phyloP scores from a whole-genome alignment of 30 jellyfish, hydroid and myxozoan species.

The Phacellophora camtschatica region DNA sequence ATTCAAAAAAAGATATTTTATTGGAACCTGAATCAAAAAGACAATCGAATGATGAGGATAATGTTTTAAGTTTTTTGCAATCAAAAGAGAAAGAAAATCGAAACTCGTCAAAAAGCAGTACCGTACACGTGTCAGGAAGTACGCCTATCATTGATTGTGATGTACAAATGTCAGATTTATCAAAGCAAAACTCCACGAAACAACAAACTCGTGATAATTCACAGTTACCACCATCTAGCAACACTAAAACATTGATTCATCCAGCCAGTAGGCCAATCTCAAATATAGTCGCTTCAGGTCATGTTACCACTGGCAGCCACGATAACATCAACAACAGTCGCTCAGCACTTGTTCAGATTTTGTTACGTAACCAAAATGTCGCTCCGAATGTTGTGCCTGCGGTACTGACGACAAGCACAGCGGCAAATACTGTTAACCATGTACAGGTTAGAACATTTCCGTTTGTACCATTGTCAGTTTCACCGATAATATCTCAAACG shows the following conservation, averaged over 20 bases:
- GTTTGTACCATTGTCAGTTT: neutral
- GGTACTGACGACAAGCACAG: neutral
- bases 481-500: conserved; percentile 40
- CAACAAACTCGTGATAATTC: neutral
- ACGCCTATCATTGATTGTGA: no score
- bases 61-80: neutral
- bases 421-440: neutral
- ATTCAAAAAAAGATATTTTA: neutral
- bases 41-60: conserved; percentile 9
- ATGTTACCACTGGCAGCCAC: no score
- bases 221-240: no score
- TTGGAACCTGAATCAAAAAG: conserved; percentile 31
- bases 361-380: conserved; percentile 12
- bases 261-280: no score
- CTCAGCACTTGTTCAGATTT: neutral
- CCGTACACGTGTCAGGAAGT: neutral
- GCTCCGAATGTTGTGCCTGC: neutral
- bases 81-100: neutral
- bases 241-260: no score
- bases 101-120: neutral
- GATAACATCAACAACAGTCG: neutral
- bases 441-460: neutral
- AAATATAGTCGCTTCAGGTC: no score
- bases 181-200: neutral
- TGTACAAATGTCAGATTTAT: conserved; percentile 28